Base-by-base conservation (phyloP, 2,113 vertebrate species). In the Myiozetetes cayanensis region DNA sequence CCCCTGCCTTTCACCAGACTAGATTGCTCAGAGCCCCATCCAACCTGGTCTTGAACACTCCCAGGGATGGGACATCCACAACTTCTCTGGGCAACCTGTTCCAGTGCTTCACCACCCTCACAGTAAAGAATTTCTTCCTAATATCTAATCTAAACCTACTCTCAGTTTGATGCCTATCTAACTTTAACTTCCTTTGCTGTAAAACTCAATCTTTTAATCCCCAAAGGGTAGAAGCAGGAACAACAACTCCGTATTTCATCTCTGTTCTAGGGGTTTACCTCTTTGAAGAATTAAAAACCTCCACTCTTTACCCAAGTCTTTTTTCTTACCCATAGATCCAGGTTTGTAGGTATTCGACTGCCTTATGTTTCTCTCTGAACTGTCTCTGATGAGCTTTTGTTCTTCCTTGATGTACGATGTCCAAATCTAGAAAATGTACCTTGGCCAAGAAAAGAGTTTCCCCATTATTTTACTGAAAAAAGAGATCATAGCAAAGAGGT, bases 1-100 rank as follows among this genome's bases (percentile, higher is more conserved):
- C 4, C 1, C 0, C 12, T 1, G 3, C 4, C 18, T 84, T 56
- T 56, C 35, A 33, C 9, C 49, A 37, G 56, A 19, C 5, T 35
- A 28, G 17, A 12, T 23, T 70, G 12, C 21, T 63, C 49, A 71
- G 49, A 33, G 25, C 5, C 31, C 31, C 63, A 43, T 43, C 35
- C 35, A 77, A 9, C 9, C 47, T 18, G 16, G 8, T 24, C 25
- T 49, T 84, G 30, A 55, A 27, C 14, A 20, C 35, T 31, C 22
- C 11, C 31, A 43, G 22, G 30, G 21, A 28, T 20, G 10, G 6
- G 5, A 7, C 8, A 76, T 16, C 39, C 25, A 20, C 25, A 49
- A 2, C 8, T 70, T 70, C 7, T 16, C 41, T 55, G 25, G 5
- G 43, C 31, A 76, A 63, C 3, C 5, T 56, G 31, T 43, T 49